phyloP scores from a whole-genome alignment of 2,888 invertebrate genomes.

The Frankliniella intonsa region DNA sequence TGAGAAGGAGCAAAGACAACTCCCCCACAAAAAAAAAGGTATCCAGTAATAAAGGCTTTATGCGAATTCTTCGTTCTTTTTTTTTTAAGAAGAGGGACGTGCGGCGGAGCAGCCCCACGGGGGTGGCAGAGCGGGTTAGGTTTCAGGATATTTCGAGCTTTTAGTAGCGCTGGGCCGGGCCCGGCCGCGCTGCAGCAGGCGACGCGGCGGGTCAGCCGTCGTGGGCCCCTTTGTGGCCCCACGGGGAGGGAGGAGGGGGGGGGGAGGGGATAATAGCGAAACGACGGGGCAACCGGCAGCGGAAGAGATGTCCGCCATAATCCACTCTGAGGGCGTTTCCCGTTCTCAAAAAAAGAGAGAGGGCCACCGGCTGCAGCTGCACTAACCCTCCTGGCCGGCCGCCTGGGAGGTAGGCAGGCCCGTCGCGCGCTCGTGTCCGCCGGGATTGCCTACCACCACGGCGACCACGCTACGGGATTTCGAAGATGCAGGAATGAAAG shows the following conservation, averaged over 20 bases:
- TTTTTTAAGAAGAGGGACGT: neutral
- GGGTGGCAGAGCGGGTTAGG: neutral
- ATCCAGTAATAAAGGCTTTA: no score
- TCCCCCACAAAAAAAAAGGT: no score
- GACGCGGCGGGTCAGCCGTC: neutral
- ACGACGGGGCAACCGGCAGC: neutral
- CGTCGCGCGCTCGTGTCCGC: constrained; percentile 18
- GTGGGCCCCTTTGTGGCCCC: neutral
- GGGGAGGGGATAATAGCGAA: neutral
- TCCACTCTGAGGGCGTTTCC: no score
- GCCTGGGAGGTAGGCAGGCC: no score
- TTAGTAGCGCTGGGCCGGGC: neutral
- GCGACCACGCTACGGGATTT: constrained; percentile 32
- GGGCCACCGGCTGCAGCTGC: no score
- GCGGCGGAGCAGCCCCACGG: neutral
- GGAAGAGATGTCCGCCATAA: no score
- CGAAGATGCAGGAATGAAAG: constrained; percentile 32
- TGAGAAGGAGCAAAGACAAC: no score
- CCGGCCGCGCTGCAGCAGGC: neutral
- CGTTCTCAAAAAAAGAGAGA: no score
- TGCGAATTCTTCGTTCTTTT: no score
- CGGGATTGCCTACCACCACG: constrained; percentile 34
- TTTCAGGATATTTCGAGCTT: neutral
- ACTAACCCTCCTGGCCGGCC: no score
- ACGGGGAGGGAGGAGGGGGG: neutral